Conservation (phyloP, 2,888 invertebrate genomes). For the Hybos culiciformis region DNA sequence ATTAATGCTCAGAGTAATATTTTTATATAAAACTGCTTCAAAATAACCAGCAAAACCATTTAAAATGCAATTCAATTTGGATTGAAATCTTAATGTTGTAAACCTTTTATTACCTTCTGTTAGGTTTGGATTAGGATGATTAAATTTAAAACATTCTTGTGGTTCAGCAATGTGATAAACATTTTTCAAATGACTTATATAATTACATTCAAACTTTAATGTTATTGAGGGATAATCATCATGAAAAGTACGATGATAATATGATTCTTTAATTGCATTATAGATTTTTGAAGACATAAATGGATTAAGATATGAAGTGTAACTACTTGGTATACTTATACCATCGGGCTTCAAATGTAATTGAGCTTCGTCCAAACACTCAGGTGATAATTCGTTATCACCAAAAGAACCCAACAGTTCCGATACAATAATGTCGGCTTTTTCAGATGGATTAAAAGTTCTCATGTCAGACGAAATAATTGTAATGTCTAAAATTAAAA, state of each 20-base stretch:
- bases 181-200: constrained; percentile 63
- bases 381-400: constrained; percentile 97
- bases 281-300: constrained; percentile 81
- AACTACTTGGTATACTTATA: constrained; percentile 78
- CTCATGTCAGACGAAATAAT: constrained; percentile 82
- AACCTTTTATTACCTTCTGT: constrained; percentile 59
- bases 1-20: constrained; percentile 75
- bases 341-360: constrained; percentile 72
- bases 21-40: constrained; percentile 71
- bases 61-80: constrained; percentile 61
- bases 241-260: constrained; percentile 23
- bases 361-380: constrained; percentile 91
- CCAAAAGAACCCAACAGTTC: constrained; percentile 95
- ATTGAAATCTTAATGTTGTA: constrained; percentile 51
- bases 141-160: constrained; percentile 62
- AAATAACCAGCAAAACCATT: constrained; percentile 97
- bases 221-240: constrained; percentile 22
- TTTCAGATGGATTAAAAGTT: constrained; percentile 61
- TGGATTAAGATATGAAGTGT: constrained; percentile 84
- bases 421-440: constrained; percentile 90
- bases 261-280: constrained; percentile 48
- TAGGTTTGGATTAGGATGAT: constrained; percentile 71
- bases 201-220: constrained; percentile 57
- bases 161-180: constrained; percentile 31
- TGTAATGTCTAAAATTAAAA: constrained; percentile 41